Base-by-base conservation (phyloP, 2,888 invertebrate species). In the Amblyjoppa fuscipennis region DNA sequence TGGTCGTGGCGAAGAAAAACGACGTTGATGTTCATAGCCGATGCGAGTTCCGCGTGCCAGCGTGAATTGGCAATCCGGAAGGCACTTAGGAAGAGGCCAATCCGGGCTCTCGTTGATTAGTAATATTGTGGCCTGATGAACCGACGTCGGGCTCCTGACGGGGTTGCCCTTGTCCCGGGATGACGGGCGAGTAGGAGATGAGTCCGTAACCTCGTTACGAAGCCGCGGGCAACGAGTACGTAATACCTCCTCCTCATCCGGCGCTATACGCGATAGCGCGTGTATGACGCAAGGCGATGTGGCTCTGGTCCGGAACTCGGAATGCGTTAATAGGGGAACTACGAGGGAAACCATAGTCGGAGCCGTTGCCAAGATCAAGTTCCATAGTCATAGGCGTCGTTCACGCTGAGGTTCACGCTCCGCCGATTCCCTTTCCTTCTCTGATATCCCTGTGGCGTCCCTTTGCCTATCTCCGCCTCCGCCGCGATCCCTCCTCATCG, bases 61-160 rank as follows among this genome's bases (percentile, higher is more conserved):
- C 87, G 90, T 91, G 93, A 93, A 93, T 93, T 93, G 93, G 91
- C 92, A 93, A 93, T 93, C 89, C 91, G 89, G 87, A 85, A 90
- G 88, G 88, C 92, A 92, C 91, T 93, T 93, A 93, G 90, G 89
- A 84, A 81, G 86, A 86, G 88, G 89, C 92, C 92, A 93, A 93
- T 93, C 90, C 91, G 38, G 68, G 79, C 45, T 90, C 88, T 88
- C 88, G 90, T 91, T 93, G 93, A 93, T 93, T 93, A 93, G 93
- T 93, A 93, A 93, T 93, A 93, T 93, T 93, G 93, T 93, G 92
- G 92, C 92, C 93, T 93, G 93, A 93, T 93, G 93, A 93, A 93
- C 92, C 91, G 92, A 91, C 91, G 91, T 91, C 91, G 92, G 90
- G 69, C 90, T 90, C 90, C 45, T 45, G 45, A 90, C 91, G 90